Base-by-base conservation (phyloP, 1,140 invertebrate species). In the Tetragnatha versicolor region DNA sequence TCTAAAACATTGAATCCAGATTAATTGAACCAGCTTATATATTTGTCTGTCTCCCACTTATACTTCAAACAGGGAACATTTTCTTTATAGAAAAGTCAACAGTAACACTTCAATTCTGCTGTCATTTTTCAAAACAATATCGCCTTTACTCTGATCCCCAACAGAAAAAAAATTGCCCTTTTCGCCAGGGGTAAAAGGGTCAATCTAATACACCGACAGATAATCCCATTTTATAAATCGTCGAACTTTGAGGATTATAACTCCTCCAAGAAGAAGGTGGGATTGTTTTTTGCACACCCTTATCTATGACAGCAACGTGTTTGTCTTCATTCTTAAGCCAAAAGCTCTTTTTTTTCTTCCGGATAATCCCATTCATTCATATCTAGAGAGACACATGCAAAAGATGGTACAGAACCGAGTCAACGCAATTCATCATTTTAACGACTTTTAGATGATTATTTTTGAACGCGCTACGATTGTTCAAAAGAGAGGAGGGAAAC, bases 391-490 rank as follows among this genome's bases (percentile, higher is more conserved):
- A 55, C 25, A 39, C 29, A 58, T 73, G 49, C 69, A 60, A 42
- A 73, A 35, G 53, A 49, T 51, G 55, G 37, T 63, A 61, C 55
- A 6, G 39, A 58, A 51, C 45, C 45, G n/a, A n/a, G 20, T 51
- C 51, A 45, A 61, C 55, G 33, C 45, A 42, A 75, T 75, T 33
- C 22, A 35, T 75, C 72, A 75, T 75, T 75, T 75, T 75, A 75
- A 75, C 63, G 72, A 75, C 55, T 75, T 75, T 75, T 42, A 63
- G 58, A 63, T 63, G 72, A 63, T 61, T 75, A 75, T 75, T 75
- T 60, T 33, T 75, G 39, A 27, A 29, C 58, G 33, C 42, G n/a
- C 31, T 39, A 42, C 55, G 72, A 75, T 75, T 75, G 49, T 70
- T 10, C 49, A 6, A 33, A n/a, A 22, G 33, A 69, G 12, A 49